These are phyloP conservation scores for Callaeas wilsoni DNA, from an alignment of 2,113 vertebrate species.

Conservation along the genomic window DNA sequence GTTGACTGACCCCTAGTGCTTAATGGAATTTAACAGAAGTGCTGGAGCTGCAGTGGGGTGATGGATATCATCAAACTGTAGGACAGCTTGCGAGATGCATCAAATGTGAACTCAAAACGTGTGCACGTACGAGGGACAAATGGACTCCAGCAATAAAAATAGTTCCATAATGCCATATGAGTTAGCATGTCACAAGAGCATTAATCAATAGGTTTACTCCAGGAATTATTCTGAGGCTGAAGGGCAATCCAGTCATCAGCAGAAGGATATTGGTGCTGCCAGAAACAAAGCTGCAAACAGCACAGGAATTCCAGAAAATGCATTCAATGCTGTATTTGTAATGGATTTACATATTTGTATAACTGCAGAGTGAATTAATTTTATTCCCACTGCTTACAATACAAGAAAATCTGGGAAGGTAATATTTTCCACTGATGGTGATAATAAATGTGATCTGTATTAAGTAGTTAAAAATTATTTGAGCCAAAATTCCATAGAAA, in stretches of 20 bases:
- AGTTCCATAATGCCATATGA: background rate
- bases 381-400: conserved; percentile 29
- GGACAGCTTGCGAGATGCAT: background rate
- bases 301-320: conserved; percentile 4
- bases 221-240: background rate
- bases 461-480: conserved; percentile 31
- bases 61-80: background rate
- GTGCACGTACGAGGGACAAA: background rate
- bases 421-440: conserved; percentile 23
- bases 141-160: background rate
- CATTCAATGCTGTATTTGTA: background rate
- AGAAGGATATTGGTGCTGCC: conserved; percentile 12
- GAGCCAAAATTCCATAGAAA: conserved; percentile 12
- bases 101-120: background rate
- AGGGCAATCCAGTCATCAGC: background rate
- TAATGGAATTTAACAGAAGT: conserved; percentile 5
- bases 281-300: conserved; percentile 41
- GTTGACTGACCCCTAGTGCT: conserved; percentile 19
- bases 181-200: background rate
- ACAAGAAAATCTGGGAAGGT: background rate
- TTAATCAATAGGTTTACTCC: conserved; percentile 19
- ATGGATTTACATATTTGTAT: conserved; percentile 21
- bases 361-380: conserved; percentile 36
- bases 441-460: conserved; percentile 16
- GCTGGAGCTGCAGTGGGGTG: background rate